Conservation (phyloP, 2,113 vertebrate species). For the Oreotrochilus melanogaster region DNA sequence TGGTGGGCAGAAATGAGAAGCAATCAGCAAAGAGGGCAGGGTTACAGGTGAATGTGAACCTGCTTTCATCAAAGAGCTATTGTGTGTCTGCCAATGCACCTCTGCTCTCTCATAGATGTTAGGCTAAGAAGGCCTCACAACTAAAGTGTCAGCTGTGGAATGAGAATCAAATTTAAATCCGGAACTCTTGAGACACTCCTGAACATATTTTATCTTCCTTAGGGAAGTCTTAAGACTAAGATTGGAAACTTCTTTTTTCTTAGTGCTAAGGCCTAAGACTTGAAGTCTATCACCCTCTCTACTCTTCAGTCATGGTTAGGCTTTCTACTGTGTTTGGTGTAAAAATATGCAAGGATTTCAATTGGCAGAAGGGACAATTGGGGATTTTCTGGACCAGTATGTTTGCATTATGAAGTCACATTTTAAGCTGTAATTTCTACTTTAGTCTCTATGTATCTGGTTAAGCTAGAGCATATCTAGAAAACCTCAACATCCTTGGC, state of each 20-base stretch:
- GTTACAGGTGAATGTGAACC: background rate
- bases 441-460: background rate
- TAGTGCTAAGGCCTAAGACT: background rate
- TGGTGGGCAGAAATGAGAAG: constrained; percentile 16
- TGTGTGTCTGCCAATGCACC: constrained; percentile 56
- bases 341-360: background rate
- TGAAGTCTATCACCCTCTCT: background rate
- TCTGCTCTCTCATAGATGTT: background rate
- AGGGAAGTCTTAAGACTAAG: background rate
- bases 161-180: constrained; percentile 56
- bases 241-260: background rate
- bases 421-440: background rate
- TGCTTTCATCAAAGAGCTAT: constrained; percentile 27
- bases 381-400: background rate
- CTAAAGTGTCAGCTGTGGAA: constrained; percentile 42
- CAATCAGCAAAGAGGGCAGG: background rate
- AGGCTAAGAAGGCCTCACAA: constrained; percentile 3
- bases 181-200: background rate
- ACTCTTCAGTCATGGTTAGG: background rate
- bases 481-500: background rate
- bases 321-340: background rate
- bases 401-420: background rate
- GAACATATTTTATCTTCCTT: background rate
- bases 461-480: background rate
- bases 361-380: background rate